Percentiles rank a stretch among this genome's conserved stretches.
Evolutionary conservation across 2,113 vertebrate genomes (phyloP).

Genomic region (Epinephelus cyanopodus): DNA sequence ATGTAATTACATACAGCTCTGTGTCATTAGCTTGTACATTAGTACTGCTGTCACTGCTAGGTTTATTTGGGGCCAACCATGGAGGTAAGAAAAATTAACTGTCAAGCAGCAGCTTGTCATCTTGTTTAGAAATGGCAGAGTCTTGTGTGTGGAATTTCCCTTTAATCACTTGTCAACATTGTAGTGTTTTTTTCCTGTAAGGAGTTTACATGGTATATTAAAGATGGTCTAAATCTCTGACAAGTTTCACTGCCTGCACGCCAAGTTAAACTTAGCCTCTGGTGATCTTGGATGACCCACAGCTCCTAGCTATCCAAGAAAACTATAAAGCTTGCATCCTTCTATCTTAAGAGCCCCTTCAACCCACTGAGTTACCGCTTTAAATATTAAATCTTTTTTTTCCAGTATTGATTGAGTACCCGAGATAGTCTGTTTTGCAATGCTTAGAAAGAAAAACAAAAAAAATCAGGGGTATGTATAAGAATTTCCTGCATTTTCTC

Average conservation of each 20-base stretch:
- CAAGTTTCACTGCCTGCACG: constrained; percentile 36
- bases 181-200: constrained; percentile 9
- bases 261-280: constrained; percentile 63
- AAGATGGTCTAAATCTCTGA: constrained; percentile 30
- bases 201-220: constrained; percentile 17
- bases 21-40: constrained; percentile 13
- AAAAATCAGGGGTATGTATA: background rate
- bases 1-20: constrained; percentile 1
- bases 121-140: constrained; percentile 20
- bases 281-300: constrained; percentile 55
- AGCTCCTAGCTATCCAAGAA: constrained; percentile 41
- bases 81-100: constrained; percentile 19
- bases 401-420: constrained; percentile 13
- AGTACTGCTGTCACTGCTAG: background rate
- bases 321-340: constrained; percentile 40
- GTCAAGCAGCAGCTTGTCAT: background rate
- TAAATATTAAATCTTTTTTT: constrained; percentile 4
- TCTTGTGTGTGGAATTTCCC: constrained; percentile 20
- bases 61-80: constrained; percentile 7
- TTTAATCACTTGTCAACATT: background rate
- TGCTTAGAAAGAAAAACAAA: background rate
- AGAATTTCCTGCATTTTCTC: background rate
- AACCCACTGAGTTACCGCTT: constrained; percentile 42
- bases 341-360: constrained; percentile 49
- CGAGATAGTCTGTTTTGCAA: background rate